These are phyloP conservation scores for Scrobipalpa costella DNA, from an alignment of 2,888 invertebrate genomes.

Conservation along the genomic window DNA sequence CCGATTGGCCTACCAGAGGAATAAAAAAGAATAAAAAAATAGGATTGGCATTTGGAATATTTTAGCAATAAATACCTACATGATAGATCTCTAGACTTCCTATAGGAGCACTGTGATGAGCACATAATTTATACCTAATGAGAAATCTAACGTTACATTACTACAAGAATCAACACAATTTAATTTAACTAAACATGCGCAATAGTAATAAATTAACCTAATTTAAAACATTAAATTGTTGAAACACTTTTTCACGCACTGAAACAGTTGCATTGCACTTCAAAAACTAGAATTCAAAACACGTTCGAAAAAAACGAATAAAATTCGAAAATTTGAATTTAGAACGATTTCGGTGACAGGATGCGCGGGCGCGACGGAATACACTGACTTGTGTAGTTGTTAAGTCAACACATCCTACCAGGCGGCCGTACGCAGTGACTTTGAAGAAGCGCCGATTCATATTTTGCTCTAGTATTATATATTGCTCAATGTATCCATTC, in stretches of 20 bases:
- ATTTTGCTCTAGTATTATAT: not conserved
- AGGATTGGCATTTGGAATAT: not conserved
- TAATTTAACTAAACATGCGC: not conserved
- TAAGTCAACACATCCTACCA: constrained; percentile 47
- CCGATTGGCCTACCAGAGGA: too few species aligned
- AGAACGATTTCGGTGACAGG: constrained; percentile 42
- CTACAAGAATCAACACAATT: not conserved
- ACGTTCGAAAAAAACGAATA: not conserved
- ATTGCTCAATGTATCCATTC: constrained; percentile 1
- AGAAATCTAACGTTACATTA: not conserved
- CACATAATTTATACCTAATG: not conserved
- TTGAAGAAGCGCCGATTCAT: constrained; percentile 45
- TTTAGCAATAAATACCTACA: not conserved
- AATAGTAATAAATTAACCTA: not conserved
- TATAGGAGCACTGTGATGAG: not conserved
- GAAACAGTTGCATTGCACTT: not conserved
- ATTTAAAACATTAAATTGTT: not conserved
- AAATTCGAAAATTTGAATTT: constrained; percentile 29
- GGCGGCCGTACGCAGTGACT: constrained; percentile 42
- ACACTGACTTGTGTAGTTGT: constrained; percentile 43
- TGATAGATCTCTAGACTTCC: constrained; percentile 5
- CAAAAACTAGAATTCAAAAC: not conserved
- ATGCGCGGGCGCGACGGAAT: constrained; percentile 44
- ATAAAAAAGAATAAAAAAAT: not conserved
- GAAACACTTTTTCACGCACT: constrained; percentile 10